phyloP scores from a whole-genome alignment of 2,888 invertebrate genomes.

The Thumatha senex region DNA sequence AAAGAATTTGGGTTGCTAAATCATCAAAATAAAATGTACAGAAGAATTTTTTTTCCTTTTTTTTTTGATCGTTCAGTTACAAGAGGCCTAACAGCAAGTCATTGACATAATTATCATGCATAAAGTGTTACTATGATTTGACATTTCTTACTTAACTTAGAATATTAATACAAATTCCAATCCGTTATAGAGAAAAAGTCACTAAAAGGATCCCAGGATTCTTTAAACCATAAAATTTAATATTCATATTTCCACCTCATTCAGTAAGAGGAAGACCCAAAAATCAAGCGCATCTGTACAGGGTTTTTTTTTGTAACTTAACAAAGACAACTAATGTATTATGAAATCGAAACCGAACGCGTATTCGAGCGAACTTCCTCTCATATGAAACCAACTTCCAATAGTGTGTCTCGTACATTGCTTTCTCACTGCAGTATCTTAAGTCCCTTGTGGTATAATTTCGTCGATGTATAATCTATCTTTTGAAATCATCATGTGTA shows the following conservation, averaged over 20 bases:
- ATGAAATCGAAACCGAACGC: constrained; percentile 41
- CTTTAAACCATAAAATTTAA: constrained; percentile 13
- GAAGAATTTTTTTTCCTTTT: no score
- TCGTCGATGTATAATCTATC: constrained; percentile 42
- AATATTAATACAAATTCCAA: no score
- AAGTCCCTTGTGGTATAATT: constrained; percentile 6
- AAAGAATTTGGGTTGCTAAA: no score
- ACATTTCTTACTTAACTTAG: no score
- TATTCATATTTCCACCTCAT: constrained; percentile 28
- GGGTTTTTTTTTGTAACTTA: constrained; percentile 30
- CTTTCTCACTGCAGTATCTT: constrained; percentile 4
- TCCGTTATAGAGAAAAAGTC: no score
- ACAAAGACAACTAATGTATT: constrained; percentile 44
- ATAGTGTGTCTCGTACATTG: constrained; percentile 12
- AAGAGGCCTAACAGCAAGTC: no score
- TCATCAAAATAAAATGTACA: no score
- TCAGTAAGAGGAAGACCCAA: constrained; percentile 24
- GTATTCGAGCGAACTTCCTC: constrained; percentile 47
- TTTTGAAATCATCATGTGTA: constrained; percentile 25
- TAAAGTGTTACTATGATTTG: no score
- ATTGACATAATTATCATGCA: no score
- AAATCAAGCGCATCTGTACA: constrained; percentile 37
- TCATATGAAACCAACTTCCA: constrained; percentile 14
- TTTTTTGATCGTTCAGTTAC: no score
- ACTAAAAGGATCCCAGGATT: no score